Evolutionary conservation across 2,888 invertebrate species (phyloP), one percentile per base, ranked within the genome.

Genomic region (Cheilosia impressa): DNA sequence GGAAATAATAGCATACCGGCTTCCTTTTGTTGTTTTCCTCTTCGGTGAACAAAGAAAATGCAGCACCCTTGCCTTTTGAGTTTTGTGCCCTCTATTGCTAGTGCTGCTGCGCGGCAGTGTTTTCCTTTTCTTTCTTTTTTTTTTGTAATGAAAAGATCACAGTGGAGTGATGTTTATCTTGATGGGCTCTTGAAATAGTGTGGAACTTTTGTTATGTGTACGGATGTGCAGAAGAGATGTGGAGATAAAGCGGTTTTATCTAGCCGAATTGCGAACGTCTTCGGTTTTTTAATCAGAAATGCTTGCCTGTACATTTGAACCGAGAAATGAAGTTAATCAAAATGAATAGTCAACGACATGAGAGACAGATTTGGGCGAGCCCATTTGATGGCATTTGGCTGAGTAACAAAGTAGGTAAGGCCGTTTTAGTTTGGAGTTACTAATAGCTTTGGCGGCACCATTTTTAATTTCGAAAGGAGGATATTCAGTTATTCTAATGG

Each of bases 1-100:
- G 55, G 38, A 81, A 79, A 85, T 81, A 85, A 85, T 85, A 76
- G 85, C 68, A 52, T 52, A 80, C 71, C 81, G 81, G 85, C 81
- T 81, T 85, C 63, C 81, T 81, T 85, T 85, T 72, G 72, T 81
- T 69, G 38, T 17, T 66, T 22, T 15, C 9, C 60, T 47, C 53
- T 55, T 62, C 41, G 62, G 52, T 73, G 53, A 77, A 85, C 81
- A 81, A 81, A 81, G 85, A 72, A 85, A 85, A 71, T 80, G 65
- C 65, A 77, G 68, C 85, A 85, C 81, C 81, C 81, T 78, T 83
- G 53, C 66, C 77, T 73, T 79, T 69, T 76, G n/a, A 57, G 13
- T 27, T 55, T 47, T 24, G 7, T 24, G 31, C 19, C 38, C 47
- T 15, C 15, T 41, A 7, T 38, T 72, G 41, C 60, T 31, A 19